Percentiles rank a stretch among this genome's conserved stretches.
phyloP scores from a whole-genome alignment of 2,113 vertebrate species.

The Lipophrys pholis region DNA sequence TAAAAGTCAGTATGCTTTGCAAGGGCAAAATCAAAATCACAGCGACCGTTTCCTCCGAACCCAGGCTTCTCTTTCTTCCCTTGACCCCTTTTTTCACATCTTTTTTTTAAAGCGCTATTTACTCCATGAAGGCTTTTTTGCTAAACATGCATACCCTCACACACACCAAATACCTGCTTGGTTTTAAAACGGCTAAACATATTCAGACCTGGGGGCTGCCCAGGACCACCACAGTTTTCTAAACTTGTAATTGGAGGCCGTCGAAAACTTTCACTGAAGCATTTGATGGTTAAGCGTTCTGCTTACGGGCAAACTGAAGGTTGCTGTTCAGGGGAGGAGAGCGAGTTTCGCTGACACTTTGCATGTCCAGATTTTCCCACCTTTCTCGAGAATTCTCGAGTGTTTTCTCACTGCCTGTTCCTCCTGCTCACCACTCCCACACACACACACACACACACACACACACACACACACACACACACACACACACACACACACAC shows the following conservation, averaged over 20 bases:
- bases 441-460: background rate
- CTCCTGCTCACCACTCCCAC: conserved; percentile 8
- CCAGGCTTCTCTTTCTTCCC: conserved; percentile 21
- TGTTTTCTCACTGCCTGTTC: conserved; percentile 29
- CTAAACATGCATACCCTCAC: conserved; percentile 32
- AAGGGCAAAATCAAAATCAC: conserved; percentile 46
- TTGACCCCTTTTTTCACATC: too few relatives aligned
- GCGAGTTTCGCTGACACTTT: conserved; percentile 2
- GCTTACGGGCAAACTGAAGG: conserved; percentile 49
- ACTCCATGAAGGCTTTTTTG: conserved; percentile 17
- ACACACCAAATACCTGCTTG: conserved; percentile 34
- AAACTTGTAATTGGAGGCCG: conserved; percentile 39
- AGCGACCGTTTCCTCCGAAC: conserved; percentile 38
- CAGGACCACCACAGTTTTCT: conserved; percentile 32
- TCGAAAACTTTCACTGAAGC: conserved; percentile 33
- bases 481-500: too few relatives aligned
- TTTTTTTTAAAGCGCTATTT: conserved; percentile 45
- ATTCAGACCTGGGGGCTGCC: conserved; percentile 58
- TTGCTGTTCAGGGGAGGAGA: conserved; percentile 7
- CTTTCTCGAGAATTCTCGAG: conserved; percentile 24
- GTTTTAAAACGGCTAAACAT: conserved; percentile 42
- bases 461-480: background rate
- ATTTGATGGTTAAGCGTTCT: conserved; percentile 30
- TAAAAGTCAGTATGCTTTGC: conserved; percentile 53
- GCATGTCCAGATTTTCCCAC: conserved; percentile 11